Base-by-base conservation (phyloP, 1,140 invertebrate species). In the Neodiprion lecontei region DNA sequence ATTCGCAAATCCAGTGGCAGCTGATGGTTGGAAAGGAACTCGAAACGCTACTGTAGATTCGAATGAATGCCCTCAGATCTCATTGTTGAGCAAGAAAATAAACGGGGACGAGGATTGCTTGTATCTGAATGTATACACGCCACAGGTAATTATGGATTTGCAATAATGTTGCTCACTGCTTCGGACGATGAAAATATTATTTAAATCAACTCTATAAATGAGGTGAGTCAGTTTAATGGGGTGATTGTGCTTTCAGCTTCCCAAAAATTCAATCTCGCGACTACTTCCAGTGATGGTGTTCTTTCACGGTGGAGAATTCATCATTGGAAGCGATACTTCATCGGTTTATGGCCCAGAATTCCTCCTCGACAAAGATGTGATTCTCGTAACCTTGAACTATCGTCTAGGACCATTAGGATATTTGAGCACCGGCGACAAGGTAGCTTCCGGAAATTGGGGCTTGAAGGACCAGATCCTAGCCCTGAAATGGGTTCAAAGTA, bases 91-190 rank as follows among this genome's bases (percentile, higher is more conserved):
- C 28, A 2, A 40, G 2, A 5, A 40, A 5, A 2, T 40, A 40
- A 40, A 2, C 50, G 88, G 88, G 12, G 67, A 77, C 1, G 92
- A 93, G 81, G 91, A 93, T 81, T 93, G 92, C 76, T 82, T 93
- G 0, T 92, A 90, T 77, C 79, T 93, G 14, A 93, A 92, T 78
- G 88, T 93, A 14, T 92, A 91, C 82, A 83, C 89, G 61, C 92
- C 92, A 28, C 76, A 81, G 78, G 91, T 92, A 77, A 79, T 77
- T 17, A 2, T 11, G 53, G 53, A 61, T 14, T 61, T 61, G n/a
- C 1, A 11, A 61, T 61, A n/a, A 61, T 8, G n/a, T n/a, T 4
- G 11, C 53, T 12, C 53, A 7, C n/a, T 61, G 2, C 3, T 61
- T 61, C 53, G 7, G 11, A 8, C 53, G 28, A 40, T 40, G 5